A percentile compares a stretch with the other conserved stretches of the same genome.
These are phyloP conservation scores for Channa maculata DNA, from an alignment of 2,113 vertebrate species.

Conservation along the genomic window DNA sequence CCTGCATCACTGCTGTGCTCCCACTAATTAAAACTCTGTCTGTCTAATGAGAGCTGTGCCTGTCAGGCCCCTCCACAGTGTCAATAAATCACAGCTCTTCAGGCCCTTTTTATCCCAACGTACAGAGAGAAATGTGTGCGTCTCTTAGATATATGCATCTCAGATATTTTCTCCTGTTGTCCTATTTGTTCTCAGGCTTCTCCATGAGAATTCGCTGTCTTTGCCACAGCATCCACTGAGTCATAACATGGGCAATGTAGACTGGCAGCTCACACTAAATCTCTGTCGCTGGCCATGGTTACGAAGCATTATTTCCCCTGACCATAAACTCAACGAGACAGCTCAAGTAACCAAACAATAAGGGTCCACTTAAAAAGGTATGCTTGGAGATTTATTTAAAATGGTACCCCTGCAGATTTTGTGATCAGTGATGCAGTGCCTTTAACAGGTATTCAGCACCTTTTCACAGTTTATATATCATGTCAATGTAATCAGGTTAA, in stretches of 20 bases:
- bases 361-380: conserved; percentile 23
- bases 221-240: conserved; percentile 37
- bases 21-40: conserved; percentile 80
- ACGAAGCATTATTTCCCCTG: conserved; percentile 31
- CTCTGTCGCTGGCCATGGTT: conserved; percentile 39
- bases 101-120: conserved; percentile 69
- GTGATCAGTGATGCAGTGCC: not conserved
- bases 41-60: conserved; percentile 79
- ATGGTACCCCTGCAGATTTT: not conserved
- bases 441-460: too few species aligned
- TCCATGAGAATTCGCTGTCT: conserved; percentile 59
- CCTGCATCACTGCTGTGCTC: conserved; percentile 72
- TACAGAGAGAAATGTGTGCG: conserved; percentile 37
- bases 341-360: conserved; percentile 33
- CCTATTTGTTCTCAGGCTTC: conserved; percentile 55
- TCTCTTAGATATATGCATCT: conserved; percentile 58
- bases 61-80: conserved; percentile 70
- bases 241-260: conserved; percentile 49
- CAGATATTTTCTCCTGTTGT: conserved; percentile 50
- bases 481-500: too few species aligned
- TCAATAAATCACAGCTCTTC: conserved; percentile 80
- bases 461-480: too few species aligned
- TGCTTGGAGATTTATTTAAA: conserved; percentile 13
- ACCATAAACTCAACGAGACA: conserved; percentile 30
- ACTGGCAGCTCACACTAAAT: conserved; percentile 56